Base-by-base conservation (phyloP, 2,113 vertebrate species). In the Cheilinus undulatus region DNA sequence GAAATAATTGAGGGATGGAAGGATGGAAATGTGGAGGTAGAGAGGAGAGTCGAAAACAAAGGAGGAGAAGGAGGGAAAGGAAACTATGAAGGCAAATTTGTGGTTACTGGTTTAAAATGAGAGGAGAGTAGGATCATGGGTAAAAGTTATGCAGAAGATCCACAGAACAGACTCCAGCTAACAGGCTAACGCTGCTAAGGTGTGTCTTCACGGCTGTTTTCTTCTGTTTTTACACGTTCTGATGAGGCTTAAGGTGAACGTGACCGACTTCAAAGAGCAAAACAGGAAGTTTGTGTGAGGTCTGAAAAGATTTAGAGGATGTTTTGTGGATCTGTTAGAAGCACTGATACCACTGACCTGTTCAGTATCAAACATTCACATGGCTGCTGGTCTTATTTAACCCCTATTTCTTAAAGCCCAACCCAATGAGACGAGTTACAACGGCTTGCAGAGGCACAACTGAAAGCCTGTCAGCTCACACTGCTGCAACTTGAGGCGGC, bases 21-120 rank as follows among this genome's bases (percentile, higher is more conserved):
- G 66, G 50, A 63, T 34, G 63, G 38, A 76, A 22, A 40, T 43
- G 46, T 20, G 64, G 64, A 77, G 68, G 61, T 30, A 73, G 57
- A 57, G 11, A 4, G 34, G 63, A 40, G 32, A 17, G 7, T 1
- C 15, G 11, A 40, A 56, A 42, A 69, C 43, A 51, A 26, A 43
- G 38, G 30, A 24, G 13, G 30, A 32, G 30, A 15, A 40, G 38
- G 13, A 15, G 15, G 14, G 38, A 40, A 20, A 24, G 24, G 43
- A 48, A 32, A 13, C 1, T 34, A 78, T 62, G 71, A 69, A 68
- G 73, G 67, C 61, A 59, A 38, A 30, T 46, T 32, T 42, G 27
- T 60, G 69, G 32, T 54, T 51, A 32, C 26, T 42, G 34, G 45
- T 46, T 8, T 30, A 48, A 3, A 4, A n/a, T 12, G 2, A 1